Base-by-base conservation (phyloP, 2,797 vertebrate genomes). In the Sebastes vulpes region DNA sequence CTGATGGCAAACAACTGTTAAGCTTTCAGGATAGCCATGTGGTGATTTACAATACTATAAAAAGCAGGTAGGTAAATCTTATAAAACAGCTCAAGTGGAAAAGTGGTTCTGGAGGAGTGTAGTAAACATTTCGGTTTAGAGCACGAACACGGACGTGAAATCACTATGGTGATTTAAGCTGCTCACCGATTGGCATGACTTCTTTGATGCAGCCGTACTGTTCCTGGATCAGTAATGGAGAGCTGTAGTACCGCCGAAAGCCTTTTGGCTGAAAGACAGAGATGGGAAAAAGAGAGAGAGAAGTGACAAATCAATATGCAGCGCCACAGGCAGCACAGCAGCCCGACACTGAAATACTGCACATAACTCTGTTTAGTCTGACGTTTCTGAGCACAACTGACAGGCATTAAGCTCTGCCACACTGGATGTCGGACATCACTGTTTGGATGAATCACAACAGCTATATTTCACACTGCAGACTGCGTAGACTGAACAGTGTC, bases 171-270 rank as follows among this genome's bases (percentile, higher is more conserved):
- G 59, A 72, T 57, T n/a, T 31, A 54, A 66, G 53, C 48, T 38
- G 87, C 97, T 97, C 93, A 99, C 99, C 99, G 35, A 99, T 99
- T 70, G 99, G 99, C 98, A 99, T 98, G 77, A 99, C 99, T 96
- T 99, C 99, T 92, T 98, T 99, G 93, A 99, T 99, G 94, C 98
- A 99, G 91, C 98, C 98, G 86, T 99, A 99, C 88, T 99, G 98
- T 75, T 99, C 99, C n/a, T 99, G 97, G 91, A 99, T 98, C 93
- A 99, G 97, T 66, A 99, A 94, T 11, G 98, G 99, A 38, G 98
- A 99, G 91, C 99, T 99, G 93, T 98, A 99, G 95, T 99, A 99
- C 52, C 98, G 97, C 21, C 97, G 97, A 89, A 99, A 99, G 31
- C 99, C 99, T 93, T 99, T 99, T 57, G 99, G 99, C 99, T 99